These are phyloP conservation scores for Zaprionus ghesquierei DNA, from an alignment of 1,140 invertebrate genomes.

Conservation along the genomic window DNA sequence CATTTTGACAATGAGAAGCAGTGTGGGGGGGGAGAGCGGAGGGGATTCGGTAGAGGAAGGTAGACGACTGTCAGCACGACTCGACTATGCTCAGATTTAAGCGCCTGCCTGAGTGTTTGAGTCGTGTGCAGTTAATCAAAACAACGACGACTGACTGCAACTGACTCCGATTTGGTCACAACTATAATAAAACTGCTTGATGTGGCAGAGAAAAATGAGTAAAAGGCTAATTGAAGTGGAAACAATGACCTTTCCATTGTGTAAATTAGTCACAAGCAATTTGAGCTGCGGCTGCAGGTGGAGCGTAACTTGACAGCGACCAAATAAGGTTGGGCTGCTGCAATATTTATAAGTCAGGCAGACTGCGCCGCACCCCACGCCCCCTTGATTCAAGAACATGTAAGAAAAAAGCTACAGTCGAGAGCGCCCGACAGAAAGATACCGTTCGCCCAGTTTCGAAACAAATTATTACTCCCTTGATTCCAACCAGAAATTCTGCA, in stretches of 20 bases:
- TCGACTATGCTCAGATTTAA: constrained; percentile 5
- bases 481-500: too few relatives aligned
- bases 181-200: constrained; percentile 12
- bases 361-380: neutral
- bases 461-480: too few relatives aligned
- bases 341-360: constrained; percentile 3
- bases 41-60: too few relatives aligned
- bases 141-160: constrained; percentile 14
- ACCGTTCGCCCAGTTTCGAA: too few relatives aligned
- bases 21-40: too few relatives aligned
- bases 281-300: constrained; percentile 48
- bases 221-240: constrained; percentile 76
- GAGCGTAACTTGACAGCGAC: constrained; percentile 18
- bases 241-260: constrained; percentile 78
- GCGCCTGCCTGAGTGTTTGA: constrained; percentile 55
- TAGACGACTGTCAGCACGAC: too few relatives aligned
- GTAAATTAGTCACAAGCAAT: constrained; percentile 74
- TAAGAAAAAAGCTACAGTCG: too few relatives aligned
- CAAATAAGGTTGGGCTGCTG: constrained; percentile 26
- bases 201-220: constrained; percentile 17
- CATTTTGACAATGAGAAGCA: constrained; percentile 77
- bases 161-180: constrained; percentile 67
- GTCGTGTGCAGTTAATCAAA: constrained; percentile 55
- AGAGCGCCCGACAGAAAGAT: too few relatives aligned
- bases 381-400: too few relatives aligned